phyloP scores from a whole-genome alignment of 2,797 vertebrate species.

The Zalophus californianus region DNA sequence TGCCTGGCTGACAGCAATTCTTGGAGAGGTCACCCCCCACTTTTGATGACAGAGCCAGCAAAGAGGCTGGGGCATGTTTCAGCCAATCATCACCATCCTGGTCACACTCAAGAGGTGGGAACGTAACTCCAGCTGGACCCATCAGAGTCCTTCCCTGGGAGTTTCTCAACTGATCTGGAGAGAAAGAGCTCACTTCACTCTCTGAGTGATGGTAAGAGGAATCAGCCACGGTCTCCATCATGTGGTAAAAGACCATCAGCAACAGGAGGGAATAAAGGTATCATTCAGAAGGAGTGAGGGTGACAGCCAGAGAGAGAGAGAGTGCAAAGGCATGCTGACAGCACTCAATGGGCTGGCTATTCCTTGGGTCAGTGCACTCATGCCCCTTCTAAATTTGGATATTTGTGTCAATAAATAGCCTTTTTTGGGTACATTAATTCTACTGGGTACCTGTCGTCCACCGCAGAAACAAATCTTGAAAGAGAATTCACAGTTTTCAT shows the following conservation, averaged over 20 bases:
- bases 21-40: neutral
- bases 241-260: neutral
- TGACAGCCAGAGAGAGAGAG: neutral
- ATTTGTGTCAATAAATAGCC: neutral
- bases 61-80: neutral
- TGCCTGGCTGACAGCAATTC: neutral
- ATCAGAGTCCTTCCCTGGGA: neutral
- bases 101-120: neutral
- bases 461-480: neutral
- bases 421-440: neutral
- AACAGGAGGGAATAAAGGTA: neutral
- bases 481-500: neutral
- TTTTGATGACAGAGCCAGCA: neutral
- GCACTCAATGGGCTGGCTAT: too few species aligned
- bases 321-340: accelerated
- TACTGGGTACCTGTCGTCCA: neutral
- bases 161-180: neutral
- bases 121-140: neutral
- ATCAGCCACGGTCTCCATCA: neutral
- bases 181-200: too few species aligned
- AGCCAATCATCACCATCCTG: neutral
- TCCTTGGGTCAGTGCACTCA: neutral
- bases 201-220: neutral
- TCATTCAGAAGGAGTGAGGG: neutral
- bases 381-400: neutral